These are phyloP conservation scores for Heptranchias perlo DNA, from an alignment of 2,113 vertebrate species.

Conservation along the genomic window DNA sequence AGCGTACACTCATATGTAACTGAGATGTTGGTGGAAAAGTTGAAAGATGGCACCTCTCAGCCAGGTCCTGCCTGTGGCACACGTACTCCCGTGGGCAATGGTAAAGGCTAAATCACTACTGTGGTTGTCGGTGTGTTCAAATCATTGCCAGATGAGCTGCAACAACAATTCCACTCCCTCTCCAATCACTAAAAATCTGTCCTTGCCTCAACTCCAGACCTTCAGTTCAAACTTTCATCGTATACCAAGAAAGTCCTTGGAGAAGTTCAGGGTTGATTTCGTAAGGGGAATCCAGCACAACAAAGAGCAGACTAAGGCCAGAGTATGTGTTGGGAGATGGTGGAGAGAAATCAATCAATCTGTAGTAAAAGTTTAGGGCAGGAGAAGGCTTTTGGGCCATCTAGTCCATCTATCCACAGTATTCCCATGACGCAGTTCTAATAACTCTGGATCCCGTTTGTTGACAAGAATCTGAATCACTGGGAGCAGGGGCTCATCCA, in stretches of 20 bases:
- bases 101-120: no score
- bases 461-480: no score
- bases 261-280: background rate
- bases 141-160: no score
- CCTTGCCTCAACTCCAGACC: background rate
- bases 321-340: background rate
- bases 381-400: background rate
- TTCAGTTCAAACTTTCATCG: background rate
- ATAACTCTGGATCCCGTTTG: background rate
- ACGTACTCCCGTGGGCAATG: no score
- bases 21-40: no score
- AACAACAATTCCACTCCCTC: no score
- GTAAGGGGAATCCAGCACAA: background rate
- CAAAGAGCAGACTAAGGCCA: background rate
- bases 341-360: background rate
- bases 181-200: no score
- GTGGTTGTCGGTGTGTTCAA: no score
- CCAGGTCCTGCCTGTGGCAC: no score
- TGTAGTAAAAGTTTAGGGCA: background rate
- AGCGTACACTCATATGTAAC: no score
- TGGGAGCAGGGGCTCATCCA: no score
- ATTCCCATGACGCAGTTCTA: background rate
- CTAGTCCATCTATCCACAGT: background rate
- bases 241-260: background rate
- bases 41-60: no score